Evolutionary conservation across 2,888 invertebrate genomes (phyloP).

Genomic region (Luperina nickerlii): DNA sequence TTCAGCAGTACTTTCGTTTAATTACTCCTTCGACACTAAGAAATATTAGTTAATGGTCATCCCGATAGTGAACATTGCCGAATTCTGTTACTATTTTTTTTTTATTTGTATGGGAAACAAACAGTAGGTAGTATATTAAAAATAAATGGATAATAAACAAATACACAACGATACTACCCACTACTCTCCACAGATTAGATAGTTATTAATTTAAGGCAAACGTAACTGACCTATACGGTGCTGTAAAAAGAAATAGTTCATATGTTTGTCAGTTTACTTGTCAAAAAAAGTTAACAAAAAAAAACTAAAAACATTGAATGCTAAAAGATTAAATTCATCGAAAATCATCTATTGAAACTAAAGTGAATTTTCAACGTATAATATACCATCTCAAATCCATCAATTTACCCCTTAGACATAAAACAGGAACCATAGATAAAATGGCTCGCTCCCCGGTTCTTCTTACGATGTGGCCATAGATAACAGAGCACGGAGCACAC

Average conservation of each 20-base stretch:
- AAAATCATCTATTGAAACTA: neutral
- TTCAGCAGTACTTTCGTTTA: neutral
- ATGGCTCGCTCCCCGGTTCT: constrained; percentile 54
- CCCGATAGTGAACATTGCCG: too few species aligned
- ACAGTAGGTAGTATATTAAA: too few species aligned
- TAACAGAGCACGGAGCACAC: constrained; percentile 63
- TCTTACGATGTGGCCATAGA: constrained; percentile 61
- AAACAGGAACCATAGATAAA: constrained; percentile 62
- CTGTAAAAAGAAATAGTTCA: neutral
- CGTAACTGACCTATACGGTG: neutral
- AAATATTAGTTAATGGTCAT: neutral
- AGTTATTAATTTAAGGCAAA: too few species aligned
- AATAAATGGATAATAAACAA: too few species aligned
- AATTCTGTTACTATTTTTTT: neutral
- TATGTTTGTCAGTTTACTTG: neutral
- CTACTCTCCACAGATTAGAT: too few species aligned
- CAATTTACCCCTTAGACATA: constrained; percentile 58
- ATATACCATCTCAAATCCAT: constrained; percentile 37
- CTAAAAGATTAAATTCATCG: neutral
- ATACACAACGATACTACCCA: too few species aligned
- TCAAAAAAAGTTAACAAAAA: neutral
- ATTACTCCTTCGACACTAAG: too few species aligned
- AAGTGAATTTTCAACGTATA: constrained; percentile 25
- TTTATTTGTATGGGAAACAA: too few species aligned
- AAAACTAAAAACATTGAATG: neutral